Evolutionary conservation across 2,888 invertebrate genomes (phyloP).

Genomic region (Eurytoma californica): DNA sequence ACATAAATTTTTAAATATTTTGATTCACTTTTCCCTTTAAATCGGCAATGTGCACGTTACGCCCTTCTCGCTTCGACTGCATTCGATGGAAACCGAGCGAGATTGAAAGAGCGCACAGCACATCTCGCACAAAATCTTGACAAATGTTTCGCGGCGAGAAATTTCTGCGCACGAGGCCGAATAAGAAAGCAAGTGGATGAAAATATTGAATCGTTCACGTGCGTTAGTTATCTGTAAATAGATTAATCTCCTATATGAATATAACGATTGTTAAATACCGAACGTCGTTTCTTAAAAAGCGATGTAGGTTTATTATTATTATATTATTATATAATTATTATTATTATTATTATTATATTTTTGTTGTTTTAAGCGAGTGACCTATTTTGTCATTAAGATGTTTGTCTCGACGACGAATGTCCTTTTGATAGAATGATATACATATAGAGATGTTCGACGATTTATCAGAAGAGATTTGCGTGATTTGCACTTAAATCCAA

Average conservation of each 20-base stretch:
- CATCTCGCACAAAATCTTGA: conserved; percentile 32
- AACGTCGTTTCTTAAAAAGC: conserved; percentile 45
- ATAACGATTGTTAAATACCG: conserved; percentile 53
- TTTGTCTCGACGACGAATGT: conserved; percentile 26
- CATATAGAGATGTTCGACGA: conserved; percentile 6
- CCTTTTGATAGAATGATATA: conserved; percentile 37
- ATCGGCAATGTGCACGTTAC: conserved; percentile 19
- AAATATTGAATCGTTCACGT: conserved; percentile 37
- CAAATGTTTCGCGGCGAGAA: conserved; percentile 15
- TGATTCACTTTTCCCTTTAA: conserved; percentile 1
- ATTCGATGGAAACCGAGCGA: conserved; percentile 35
- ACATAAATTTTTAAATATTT: background rate
- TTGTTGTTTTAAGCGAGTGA: conserved; percentile 59
- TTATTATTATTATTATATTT: conserved; percentile 49
- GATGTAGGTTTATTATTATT: conserved; percentile 57
- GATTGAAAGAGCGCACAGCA: conserved; percentile 47
- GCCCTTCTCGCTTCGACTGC: conserved; percentile 28
- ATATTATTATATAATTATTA: conserved; percentile 31
- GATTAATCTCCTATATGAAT: conserved; percentile 43
- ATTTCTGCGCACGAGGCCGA: conserved; percentile 18
- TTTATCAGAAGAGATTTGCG: conserved; percentile 39
- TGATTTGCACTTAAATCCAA: conserved; percentile 34
- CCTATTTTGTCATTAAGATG: conserved; percentile 50
- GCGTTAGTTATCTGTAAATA: conserved; percentile 49
- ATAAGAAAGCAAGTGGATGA: conserved; percentile 9